Evolutionary conservation across 2,888 invertebrate genomes (phyloP), one percentile per base, ranked within the genome.

Genomic region (Platycheirus rosarum): DNA sequence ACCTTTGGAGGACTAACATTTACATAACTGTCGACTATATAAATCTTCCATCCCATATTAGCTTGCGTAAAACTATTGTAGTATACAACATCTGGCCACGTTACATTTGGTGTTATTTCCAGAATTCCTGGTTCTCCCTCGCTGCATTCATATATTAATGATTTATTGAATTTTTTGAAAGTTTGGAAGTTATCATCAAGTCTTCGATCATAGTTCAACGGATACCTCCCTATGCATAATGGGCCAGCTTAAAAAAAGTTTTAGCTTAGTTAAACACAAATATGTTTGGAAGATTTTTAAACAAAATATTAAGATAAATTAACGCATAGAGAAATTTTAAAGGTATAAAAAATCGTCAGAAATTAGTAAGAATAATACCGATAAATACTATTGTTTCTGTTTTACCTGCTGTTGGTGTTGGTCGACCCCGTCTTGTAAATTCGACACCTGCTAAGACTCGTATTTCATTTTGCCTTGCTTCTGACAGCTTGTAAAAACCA

Each of bases 11-110:
- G 85, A 13, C 63, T 85, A 55, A 70, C 87, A 37, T 86, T 87
- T 26, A 89, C 79, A 84, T 89, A 91, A 75, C 87, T 94, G 90
- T 98, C 97, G 66, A 98, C 95, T 20, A 98, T 93, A 90, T 95
- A 95, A 88, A 98, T 97, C 90, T 96, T 96, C 92, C 97, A 97
- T 79, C 98, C 98, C 97, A 98, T 98, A 91, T 97, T 97, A 23
- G 95, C 93, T 87, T 97, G 97, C 2, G 97, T 96, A 91, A 96
- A 98, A 76, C 97, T 97, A 91, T 98, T 95, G 89, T 97, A 97
- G 91, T 97, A 98, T 18, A 98, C 96, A 26, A 93, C 91, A 90
- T 98, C 97, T 0, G 98, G 98, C 95, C 97, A 97, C 1, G 96
- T 93, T 49, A 95, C 93, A 90, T 97, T 97, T 26, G 98, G 98